Evolutionary conservation across 2,797 vertebrate species (phyloP), one percentile per base, ranked within the genome.

Genomic region (Karalla daura): DNA sequence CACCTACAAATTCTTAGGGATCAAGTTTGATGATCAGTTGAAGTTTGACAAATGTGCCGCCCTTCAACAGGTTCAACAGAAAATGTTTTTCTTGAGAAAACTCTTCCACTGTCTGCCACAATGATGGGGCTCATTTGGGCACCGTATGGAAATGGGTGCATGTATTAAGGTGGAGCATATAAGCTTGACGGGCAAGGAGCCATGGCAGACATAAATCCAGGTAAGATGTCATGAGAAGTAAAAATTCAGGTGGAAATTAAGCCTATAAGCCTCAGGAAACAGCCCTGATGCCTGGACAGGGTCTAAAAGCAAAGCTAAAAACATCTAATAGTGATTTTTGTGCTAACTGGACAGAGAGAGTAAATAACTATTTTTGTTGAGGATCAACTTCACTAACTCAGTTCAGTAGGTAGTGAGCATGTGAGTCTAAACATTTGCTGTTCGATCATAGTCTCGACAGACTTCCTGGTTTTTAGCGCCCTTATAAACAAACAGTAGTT

Each of bases 381-480:
- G 1, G 20, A 23, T 25, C 2, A 18, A 1, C 28, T 13, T 14
- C 21, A 8, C 2, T 20, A 37, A 8, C 8, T 10, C 1, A 10
- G 4, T 0, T 37, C 5, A 47, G 13, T 13, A 6, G n/a, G 3
- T 46, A 9, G 15, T 17, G 17, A 45, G 9, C 67, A 5, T 17
- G 21, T 78, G 52, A 62, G 49, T n/a, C 56, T 32, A 52, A 54
- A 21, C 45, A 20, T 54, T 60, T 76, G 44, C 71, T 82, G 55
- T 62, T 55, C 15, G 80, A 60, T 50, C 1, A 0, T 0, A 3
- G 7, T 54, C 52, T 9, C 45, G 47, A 47, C 36, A 77, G 21
- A 56, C 20, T 90, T 86, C 82, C 81, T 81, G 71, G 80, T 85
- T 83, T 86, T 37, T 45, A 27, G 64, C 5, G 1, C 33, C 33